Evolutionary conservation across 92 coral and sea anemone species (phyloP).

Genomic region (Phenganax subtilis): DNA sequence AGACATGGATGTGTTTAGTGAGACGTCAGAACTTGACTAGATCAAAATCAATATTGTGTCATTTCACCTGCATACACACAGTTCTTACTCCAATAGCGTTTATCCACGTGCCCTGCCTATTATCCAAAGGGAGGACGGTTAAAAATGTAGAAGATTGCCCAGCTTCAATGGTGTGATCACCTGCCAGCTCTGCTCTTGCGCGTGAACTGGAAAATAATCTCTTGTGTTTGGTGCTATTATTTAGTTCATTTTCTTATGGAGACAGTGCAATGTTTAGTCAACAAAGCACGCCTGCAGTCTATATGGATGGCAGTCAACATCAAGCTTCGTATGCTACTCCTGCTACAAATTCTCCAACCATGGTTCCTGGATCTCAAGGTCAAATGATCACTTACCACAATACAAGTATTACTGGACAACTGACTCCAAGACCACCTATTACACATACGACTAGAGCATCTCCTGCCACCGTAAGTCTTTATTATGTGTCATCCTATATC

Average conservation of each 20-base stretch:
- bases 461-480: slow-evolving; percentile 86
- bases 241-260: slow-evolving; percentile 63
- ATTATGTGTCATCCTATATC: background rate
- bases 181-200: too few relatives aligned
- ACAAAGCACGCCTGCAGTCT: slow-evolving; percentile 70
- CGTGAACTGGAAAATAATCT: background rate
- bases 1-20: too few relatives aligned
- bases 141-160: too few relatives aligned
- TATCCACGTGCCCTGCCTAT: too few relatives aligned
- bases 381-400: slow-evolving; percentile 65
- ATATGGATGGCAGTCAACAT: slow-evolving; percentile 81
- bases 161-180: too few relatives aligned
- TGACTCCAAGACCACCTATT: slow-evolving; percentile 70
- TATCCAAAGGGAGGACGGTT: too few relatives aligned
- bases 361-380: slow-evolving; percentile 66
- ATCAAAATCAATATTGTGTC: too few relatives aligned
- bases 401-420: slow-evolving; percentile 59
- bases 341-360: slow-evolving; percentile 63
- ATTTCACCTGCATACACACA: too few relatives aligned
- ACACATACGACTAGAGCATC: slow-evolving; percentile 99
- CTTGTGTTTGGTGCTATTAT: background rate
- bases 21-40: too few relatives aligned
- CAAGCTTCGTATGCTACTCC: slow-evolving; percentile 64
- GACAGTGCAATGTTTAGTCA: slow-evolving; percentile 85
- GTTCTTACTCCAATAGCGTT: too few relatives aligned